Conservation (phyloP, 2,888 invertebrate genomes). For the Platypus cylindrus region DNA sequence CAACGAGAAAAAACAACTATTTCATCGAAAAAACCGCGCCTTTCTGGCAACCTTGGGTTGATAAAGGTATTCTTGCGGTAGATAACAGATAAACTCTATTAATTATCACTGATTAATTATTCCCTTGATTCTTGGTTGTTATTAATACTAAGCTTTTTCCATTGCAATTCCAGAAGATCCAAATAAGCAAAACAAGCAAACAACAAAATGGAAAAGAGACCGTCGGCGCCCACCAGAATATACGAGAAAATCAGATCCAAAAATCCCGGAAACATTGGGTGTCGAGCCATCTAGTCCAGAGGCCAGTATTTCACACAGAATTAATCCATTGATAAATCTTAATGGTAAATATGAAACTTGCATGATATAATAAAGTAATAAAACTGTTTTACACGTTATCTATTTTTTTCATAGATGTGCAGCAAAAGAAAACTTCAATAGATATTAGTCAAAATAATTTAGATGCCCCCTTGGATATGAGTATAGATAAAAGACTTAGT, state of each 20-base stretch:
- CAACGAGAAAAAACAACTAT: too few species aligned
- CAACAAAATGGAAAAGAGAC: constrained; percentile 61
- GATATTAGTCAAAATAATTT: constrained; percentile 3
- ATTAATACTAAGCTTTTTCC: too few species aligned
- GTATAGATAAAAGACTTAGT: constrained; percentile 42
- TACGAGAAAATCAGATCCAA: constrained; percentile 33
- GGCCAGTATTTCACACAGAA: constrained; percentile 17
- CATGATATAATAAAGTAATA: neutral
- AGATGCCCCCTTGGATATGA: constrained; percentile 48
- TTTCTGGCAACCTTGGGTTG: constrained; percentile 37
- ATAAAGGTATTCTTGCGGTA: constrained; percentile 33
- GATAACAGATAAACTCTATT: too few species aligned
- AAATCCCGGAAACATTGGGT: constrained; percentile 29
- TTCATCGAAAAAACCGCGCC: too few species aligned
- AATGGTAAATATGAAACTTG: constrained; percentile 8
- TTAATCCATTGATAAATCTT: constrained; percentile 13
- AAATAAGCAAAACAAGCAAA: constrained; percentile 33
- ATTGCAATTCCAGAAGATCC: constrained; percentile 11
- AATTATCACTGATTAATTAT: too few species aligned
- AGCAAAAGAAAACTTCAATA: constrained; percentile 5
- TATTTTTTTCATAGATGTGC: constrained; percentile 4
- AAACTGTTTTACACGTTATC: too few species aligned
- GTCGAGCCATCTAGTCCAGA: constrained; percentile 21
- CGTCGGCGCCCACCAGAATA: constrained; percentile 37
- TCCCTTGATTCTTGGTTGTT: too few species aligned